These are phyloP conservation scores for Lithophane ornitopus DNA, from an alignment of 2,888 invertebrate genomes.

Conservation along the genomic window DNA sequence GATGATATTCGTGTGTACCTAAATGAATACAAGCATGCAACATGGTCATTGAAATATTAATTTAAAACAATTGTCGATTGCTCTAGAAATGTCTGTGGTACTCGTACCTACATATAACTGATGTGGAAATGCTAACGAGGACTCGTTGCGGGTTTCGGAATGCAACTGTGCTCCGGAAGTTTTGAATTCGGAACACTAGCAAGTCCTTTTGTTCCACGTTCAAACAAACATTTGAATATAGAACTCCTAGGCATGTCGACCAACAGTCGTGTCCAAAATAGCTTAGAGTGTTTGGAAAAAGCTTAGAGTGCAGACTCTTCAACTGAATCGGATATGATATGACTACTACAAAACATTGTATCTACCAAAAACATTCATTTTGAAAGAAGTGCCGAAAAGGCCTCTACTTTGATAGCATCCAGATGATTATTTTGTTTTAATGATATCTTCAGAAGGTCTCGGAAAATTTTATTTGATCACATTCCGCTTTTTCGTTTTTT, in stretches of 20 bases:
- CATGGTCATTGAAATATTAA: constrained; percentile 17
- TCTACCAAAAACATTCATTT: neutral
- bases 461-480: neutral
- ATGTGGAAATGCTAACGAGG: constrained; percentile 40
- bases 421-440: constrained; percentile 26
- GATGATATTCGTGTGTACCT: constrained; percentile 18
- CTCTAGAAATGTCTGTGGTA: constrained; percentile 6
- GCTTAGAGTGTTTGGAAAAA: neutral
- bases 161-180: constrained; percentile 33
- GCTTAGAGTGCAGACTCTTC: neutral
- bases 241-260: neutral
- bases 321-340: neutral
- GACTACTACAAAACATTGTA: neutral
- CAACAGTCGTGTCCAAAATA: neutral
- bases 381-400: neutral
- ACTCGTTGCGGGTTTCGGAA: constrained; percentile 18
- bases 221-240: constrained; percentile 42
- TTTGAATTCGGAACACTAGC: constrained; percentile 35
- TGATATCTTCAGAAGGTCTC: constrained; percentile 7
- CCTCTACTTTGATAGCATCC: neutral
- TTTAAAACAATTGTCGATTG: constrained; percentile 16
- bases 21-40: constrained; percentile 41
- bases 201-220: constrained; percentile 40
- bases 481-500: neutral
- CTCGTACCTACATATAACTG: neutral